phyloP scores from a whole-genome alignment of 2,113 vertebrate species.

The Hipposideros armiger region DNA sequence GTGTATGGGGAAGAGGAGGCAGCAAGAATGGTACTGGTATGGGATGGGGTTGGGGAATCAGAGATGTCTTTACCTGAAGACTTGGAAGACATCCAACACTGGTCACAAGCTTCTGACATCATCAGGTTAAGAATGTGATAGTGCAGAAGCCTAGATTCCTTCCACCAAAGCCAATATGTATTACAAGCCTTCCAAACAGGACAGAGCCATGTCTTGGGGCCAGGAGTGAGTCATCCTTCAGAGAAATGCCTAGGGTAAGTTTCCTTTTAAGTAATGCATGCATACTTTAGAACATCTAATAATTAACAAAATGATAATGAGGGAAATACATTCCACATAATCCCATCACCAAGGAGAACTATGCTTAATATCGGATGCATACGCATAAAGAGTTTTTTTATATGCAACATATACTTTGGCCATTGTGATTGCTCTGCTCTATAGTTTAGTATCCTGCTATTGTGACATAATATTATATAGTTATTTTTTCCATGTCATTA shows the following conservation, averaged over 20 bases:
- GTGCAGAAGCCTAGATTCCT: background rate
- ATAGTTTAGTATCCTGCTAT: background rate
- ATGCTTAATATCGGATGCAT: no score
- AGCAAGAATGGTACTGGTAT: no score
- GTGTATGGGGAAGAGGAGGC: no score
- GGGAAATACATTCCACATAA: background rate
- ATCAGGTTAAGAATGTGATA: no score
- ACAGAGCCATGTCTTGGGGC: background rate
- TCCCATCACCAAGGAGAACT: background rate
- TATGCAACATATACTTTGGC: no score
- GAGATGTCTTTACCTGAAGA: background rate
- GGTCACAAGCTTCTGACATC: background rate
- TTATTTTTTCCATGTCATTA: background rate
- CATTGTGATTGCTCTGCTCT: background rate
- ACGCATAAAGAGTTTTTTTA: background rate
- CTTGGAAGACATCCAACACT: no score
- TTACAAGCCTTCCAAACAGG: rapidly evolving
- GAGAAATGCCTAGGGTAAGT: background rate
- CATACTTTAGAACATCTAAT: background rate
- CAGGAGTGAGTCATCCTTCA: background rate
- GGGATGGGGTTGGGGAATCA: no score
- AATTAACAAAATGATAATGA: background rate
- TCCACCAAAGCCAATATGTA: no score
- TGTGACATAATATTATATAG: background rate
- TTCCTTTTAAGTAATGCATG: background rate